These are phyloP conservation scores for Cyphomyrus discorhynchus DNA, from an alignment of 2,113 vertebrate genomes.

Conservation along the genomic window DNA sequence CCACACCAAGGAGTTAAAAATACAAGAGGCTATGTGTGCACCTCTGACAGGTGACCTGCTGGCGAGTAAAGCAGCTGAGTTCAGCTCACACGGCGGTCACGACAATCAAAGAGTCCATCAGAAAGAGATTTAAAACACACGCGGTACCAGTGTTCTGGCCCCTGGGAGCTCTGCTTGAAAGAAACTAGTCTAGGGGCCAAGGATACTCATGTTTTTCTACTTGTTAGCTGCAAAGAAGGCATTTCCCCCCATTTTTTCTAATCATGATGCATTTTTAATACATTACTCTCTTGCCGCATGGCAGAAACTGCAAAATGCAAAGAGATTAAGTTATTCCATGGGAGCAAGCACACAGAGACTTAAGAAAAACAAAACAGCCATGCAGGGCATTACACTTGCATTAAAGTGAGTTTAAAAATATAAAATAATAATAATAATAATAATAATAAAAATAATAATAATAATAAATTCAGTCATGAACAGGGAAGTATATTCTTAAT, in stretches of 20 bases:
- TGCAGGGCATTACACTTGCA: background rate
- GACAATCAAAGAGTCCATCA: slow-evolving; percentile 52
- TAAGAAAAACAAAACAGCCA: background rate
- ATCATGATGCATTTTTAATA: slow-evolving; percentile 32
- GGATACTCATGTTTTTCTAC: slow-evolving; percentile 32
- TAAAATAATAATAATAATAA: background rate
- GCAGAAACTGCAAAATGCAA: background rate
- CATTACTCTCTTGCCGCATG: background rate
- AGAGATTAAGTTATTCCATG: background rate
- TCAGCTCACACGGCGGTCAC: slow-evolving; percentile 43
- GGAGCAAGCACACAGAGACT: background rate
- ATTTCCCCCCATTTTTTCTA: slow-evolving; percentile 15
- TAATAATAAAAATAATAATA: background rate
- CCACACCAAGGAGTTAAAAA: slow-evolving; percentile 56
- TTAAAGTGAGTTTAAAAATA: background rate
- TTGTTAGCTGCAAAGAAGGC: slow-evolving; percentile 27
- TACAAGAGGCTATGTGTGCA: slow-evolving; percentile 50
- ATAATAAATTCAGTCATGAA: background rate
- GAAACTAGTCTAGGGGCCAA: slow-evolving; percentile 14
- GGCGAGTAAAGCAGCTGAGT: slow-evolving; percentile 38
- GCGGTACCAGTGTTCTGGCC: slow-evolving; percentile 16
- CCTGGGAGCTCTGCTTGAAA: slow-evolving; percentile 30
- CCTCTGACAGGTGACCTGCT: slow-evolving; percentile 57
- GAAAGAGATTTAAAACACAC: slow-evolving; percentile 54
- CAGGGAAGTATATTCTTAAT: background rate